Evolutionary conservation across 2,113 vertebrate species (phyloP), one percentile per base, ranked within the genome.

Genomic region (Tychaedon coryphoeus): DNA sequence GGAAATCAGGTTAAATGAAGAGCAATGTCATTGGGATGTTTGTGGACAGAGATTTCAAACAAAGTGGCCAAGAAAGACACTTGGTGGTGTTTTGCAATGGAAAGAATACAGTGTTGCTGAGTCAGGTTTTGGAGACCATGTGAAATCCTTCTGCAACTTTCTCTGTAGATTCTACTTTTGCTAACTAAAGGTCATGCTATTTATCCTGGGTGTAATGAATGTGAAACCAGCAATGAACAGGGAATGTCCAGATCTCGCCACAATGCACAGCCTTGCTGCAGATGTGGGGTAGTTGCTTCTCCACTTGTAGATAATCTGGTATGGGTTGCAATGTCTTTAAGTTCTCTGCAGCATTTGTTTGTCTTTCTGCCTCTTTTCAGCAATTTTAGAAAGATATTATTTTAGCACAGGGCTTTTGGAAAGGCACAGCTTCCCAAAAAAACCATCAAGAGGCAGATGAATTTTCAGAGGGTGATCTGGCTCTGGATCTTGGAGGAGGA

Each of bases 291-390:
- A 6, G 47, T 9, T 71, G 9, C n/a, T 75, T 43, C 74, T 67
- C n/a, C 19, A 9, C 25, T 60, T 45, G n/a, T 10, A 65, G 71
- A 51, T 36, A 43, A 57, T 20, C 36, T 51, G 19, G 17, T 25
- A 3, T 9, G 6, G 14, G 48, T 17, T 56, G 29, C 0, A 0
- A 26, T 16, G n/a, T 6, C 48, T 61, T 56, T 22, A 40, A 71
- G n/a, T 5, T 45, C 5, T 18, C 24, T 36, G 25, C 5, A 58
- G 25, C 20, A 8, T 86, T 40, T 76, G 7, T 58, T 43, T 50
- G 9, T 9, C 34, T 62, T 40, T 77, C 51, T 77, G 26, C 31
- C 28, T 51, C 54, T 90, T 66, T 34, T 34, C 23, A 62, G 38
- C 38, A 28, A 5, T 77, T 92, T 80, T n/a, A 45, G 61, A 67